phyloP scores from a whole-genome alignment of 2,113 vertebrate genomes.

The Bos javanicus region DNA sequence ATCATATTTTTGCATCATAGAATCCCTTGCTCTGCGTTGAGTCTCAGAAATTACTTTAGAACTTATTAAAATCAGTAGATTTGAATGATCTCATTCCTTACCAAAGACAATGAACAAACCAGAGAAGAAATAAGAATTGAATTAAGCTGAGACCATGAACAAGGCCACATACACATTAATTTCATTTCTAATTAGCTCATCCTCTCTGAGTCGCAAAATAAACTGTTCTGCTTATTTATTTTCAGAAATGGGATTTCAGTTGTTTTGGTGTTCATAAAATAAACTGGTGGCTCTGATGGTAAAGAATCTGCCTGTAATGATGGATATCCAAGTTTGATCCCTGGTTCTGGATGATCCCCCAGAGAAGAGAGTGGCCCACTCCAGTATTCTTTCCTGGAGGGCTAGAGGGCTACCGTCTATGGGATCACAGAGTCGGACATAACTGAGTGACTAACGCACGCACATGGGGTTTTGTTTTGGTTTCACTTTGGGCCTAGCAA shows the following conservation, averaged over 20 bases:
- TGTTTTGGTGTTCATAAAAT: not conserved
- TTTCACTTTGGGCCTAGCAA: not conserved
- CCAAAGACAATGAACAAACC: not conserved
- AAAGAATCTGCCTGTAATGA: not conserved
- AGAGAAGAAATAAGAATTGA: not conserved
- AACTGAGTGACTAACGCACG: fast-evolving
- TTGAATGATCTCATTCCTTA: not conserved
- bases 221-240: not conserved
- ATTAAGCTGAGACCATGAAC: not conserved
- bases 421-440: not conserved
- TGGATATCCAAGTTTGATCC: fast-evolving
- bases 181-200: not conserved
- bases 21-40: not conserved
- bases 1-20: not conserved
- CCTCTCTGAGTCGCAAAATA: not conserved
- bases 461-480: not conserved
- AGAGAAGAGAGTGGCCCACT: not conserved
- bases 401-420: not conserved
- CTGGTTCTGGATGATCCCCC: not conserved
- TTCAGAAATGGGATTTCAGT: not conserved
- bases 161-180: not conserved
- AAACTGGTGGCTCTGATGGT: not conserved
- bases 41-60: not conserved
- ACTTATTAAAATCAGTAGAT: not conserved
- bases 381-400: not conserved